phyloP scores from a whole-genome alignment of 2,113 vertebrate species.

The Megaceryle maxima region DNA sequence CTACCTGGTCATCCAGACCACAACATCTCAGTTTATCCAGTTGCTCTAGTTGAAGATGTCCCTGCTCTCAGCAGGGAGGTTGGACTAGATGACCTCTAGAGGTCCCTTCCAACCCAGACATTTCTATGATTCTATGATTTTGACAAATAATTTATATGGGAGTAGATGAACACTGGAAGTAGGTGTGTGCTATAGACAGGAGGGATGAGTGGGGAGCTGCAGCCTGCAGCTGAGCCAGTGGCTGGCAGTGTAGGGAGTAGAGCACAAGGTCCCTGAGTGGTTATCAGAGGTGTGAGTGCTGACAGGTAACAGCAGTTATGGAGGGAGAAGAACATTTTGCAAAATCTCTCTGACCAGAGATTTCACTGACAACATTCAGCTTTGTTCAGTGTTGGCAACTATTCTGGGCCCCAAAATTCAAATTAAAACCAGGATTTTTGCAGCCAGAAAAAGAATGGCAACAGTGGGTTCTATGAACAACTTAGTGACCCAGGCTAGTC shows the following conservation, averaged over 20 bases:
- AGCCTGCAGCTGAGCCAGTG: rapidly evolving
- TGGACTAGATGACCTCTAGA: too few species aligned
- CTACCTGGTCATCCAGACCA: too few species aligned
- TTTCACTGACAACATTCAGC: neutral
- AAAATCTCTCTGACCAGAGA: neutral
- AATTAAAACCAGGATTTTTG: neutral
- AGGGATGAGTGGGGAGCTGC: neutral
- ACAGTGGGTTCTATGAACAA: neutral
- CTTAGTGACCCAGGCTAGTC: neutral
- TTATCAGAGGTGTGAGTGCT: neutral
- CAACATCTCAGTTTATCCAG: too few species aligned
- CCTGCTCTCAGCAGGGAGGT: too few species aligned
- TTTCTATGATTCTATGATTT: neutral
- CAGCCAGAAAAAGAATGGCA: neutral
- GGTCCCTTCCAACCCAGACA: too few species aligned
- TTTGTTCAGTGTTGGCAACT: neutral
- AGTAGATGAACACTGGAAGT: neutral
- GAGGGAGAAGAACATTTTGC: neutral
- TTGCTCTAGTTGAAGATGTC: too few species aligned
- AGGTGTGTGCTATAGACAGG: rapidly evolving
- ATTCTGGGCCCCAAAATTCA: neutral
- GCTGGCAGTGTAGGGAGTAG: neutral
- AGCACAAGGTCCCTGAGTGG: neutral
- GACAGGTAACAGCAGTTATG: neutral
- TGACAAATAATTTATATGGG: neutral